Percentiles rank a stretch among this genome's conserved stretches.
These are phyloP conservation scores for Euplagia quadripunctaria DNA, from an alignment of 2,888 invertebrate species.

Conservation along the genomic window DNA sequence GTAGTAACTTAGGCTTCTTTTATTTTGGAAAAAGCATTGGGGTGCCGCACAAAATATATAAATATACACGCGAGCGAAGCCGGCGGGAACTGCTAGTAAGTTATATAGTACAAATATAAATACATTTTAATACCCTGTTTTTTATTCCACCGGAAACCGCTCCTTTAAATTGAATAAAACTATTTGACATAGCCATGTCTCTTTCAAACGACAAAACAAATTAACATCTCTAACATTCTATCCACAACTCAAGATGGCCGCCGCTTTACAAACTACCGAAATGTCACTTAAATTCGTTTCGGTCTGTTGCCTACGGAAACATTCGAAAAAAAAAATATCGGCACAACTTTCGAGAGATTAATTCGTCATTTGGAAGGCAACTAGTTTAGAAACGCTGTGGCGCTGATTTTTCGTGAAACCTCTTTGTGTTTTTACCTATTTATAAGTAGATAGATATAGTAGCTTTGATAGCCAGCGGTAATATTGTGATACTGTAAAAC, in stretches of 20 bases:
- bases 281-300: conserved; percentile 78
- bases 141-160: conserved; percentile 12
- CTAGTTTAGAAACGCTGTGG: conserved; percentile 67
- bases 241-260: conserved; percentile 51
- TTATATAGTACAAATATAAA: too few species aligned
- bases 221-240: conserved; percentile 17
- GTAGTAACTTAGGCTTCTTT: too few species aligned
- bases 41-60: too few species aligned
- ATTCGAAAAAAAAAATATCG: conserved; percentile 65
- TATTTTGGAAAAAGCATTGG: too few species aligned
- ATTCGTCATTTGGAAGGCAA: conserved; percentile 84
- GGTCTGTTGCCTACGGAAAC: conserved; percentile 75
- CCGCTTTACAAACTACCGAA: conserved; percentile 77
- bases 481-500: background rate
- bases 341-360: conserved; percentile 81
- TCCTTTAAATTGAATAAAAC: conserved; percentile 18
- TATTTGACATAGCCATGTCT: conserved; percentile 28
- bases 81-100: too few species aligned
- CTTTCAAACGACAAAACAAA: conserved; percentile 36
- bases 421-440: background rate
- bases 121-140: background rate
- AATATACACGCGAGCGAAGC: too few species aligned
- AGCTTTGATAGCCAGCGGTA: background rate
- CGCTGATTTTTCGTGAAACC: conserved; percentile 36
- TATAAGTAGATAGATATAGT: background rate